Evolutionary conservation across 2,797 vertebrate species (phyloP).

Genomic region (Xerus rutilus): DNA sequence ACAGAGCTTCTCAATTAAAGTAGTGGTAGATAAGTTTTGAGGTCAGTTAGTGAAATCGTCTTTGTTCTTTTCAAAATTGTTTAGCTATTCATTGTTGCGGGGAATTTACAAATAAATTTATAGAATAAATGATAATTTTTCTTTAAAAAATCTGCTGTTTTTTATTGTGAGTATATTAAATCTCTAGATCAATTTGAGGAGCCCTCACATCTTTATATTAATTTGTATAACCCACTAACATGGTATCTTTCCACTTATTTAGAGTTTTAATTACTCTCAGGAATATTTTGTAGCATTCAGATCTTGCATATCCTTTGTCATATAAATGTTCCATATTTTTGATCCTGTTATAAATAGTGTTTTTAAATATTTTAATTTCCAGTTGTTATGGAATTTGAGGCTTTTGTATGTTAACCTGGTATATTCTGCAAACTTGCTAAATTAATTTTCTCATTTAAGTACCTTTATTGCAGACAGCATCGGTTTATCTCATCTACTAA

Average conservation of each 20-base stretch:
- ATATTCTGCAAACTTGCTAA: not conserved
- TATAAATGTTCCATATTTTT: not conserved
- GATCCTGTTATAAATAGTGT: not conserved
- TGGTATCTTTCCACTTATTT: not conserved
- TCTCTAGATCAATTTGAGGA: not conserved
- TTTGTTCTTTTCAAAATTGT: not conserved
- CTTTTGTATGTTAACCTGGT: not conserved
- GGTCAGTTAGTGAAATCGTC: not conserved
- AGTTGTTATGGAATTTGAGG: not conserved
- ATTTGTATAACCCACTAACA: not conserved
- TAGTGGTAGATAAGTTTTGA: not conserved
- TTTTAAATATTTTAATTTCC: not conserved
- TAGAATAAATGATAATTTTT: not conserved
- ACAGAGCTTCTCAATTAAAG: not conserved
- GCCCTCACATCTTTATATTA: not conserved
- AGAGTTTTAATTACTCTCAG: not conserved
- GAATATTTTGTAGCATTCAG: not conserved
- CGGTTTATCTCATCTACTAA: not conserved
- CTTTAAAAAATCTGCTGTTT: not conserved
- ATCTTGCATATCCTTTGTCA: not conserved
- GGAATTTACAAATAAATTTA: not conserved
- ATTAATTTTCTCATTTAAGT: not conserved
- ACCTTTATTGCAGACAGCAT: not conserved
- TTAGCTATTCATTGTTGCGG: not conserved
- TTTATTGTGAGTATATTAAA: not conserved